Percentiles rank a stretch among this genome's conserved stretches.
These are phyloP conservation scores for Salvator merianae DNA, from an alignment of 2,113 vertebrate species.

Conservation along the genomic window DNA sequence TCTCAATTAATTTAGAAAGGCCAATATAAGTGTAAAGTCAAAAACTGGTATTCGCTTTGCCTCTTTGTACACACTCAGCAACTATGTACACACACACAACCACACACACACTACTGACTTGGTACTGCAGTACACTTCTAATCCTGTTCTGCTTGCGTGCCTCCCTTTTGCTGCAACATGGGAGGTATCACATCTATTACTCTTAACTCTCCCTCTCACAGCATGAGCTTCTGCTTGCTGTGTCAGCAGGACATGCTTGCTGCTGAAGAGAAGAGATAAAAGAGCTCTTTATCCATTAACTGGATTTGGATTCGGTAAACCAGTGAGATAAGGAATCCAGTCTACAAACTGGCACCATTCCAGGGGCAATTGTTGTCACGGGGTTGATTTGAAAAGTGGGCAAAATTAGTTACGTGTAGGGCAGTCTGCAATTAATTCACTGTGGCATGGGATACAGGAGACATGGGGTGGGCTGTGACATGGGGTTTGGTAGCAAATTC, in stretches of 20 bases:
- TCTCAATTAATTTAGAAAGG: background rate
- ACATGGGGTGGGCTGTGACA: background rate
- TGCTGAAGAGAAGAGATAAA: background rate
- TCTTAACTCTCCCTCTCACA: background rate
- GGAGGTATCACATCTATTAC: background rate
- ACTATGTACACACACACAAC: background rate
- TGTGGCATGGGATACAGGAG: background rate
- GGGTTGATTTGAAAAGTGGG: background rate
- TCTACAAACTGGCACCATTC: background rate
- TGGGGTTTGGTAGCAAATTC: background rate
- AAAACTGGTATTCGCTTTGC: background rate
- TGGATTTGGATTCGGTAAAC: background rate
- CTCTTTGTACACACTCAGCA: background rate
- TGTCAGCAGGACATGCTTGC: background rate
- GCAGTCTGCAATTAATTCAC: background rate
- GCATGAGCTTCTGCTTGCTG: background rate
- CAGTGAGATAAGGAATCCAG: background rate
- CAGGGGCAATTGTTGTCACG: background rate
- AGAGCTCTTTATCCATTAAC: background rate
- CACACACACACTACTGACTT: background rate
- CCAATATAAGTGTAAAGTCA: background rate
- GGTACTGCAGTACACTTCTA: background rate
- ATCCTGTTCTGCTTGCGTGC: background rate
- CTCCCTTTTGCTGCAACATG: background rate
- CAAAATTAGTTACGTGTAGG: background rate